Evolutionary conservation across 2,797 vertebrate species (phyloP).

Genomic region (Crocodylus rhombifer): DNA sequence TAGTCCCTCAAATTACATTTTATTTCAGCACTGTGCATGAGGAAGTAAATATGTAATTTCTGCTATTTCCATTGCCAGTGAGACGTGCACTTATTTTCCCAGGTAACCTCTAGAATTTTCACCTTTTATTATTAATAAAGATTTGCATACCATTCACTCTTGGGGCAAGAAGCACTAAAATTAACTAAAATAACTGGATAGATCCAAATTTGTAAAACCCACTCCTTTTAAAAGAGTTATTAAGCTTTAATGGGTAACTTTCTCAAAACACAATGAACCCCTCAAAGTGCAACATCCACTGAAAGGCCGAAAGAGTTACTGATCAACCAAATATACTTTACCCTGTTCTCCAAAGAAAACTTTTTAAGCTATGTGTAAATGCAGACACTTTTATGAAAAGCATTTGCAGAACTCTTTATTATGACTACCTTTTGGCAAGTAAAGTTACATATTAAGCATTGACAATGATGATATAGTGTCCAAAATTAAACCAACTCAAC

Average conservation of each 20-base stretch:
- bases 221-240: neutral
- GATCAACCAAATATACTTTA: neutral
- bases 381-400: neutral
- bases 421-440: neutral
- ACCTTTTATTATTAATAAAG: neutral
- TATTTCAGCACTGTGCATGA: neutral
- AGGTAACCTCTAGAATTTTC: neutral
- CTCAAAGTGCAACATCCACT: neutral
- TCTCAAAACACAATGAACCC: neutral
- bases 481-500: neutral
- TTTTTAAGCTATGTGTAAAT: neutral
- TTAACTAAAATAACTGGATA: neutral
- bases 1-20: neutral
- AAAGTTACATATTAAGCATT: neutral
- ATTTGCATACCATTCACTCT: neutral
- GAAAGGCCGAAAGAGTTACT: neutral
- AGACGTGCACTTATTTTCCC: neutral
- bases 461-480: neutral
- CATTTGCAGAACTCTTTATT: neutral
- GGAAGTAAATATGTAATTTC: conserved; percentile 16
- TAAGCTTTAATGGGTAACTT: neutral
- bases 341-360: neutral
- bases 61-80: neutral
- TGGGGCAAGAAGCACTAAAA: neutral
- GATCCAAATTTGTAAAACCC: neutral